These are phyloP conservation scores for Takifugu flavidus DNA, from an alignment of 2,113 vertebrate species.

Conservation along the genomic window DNA sequence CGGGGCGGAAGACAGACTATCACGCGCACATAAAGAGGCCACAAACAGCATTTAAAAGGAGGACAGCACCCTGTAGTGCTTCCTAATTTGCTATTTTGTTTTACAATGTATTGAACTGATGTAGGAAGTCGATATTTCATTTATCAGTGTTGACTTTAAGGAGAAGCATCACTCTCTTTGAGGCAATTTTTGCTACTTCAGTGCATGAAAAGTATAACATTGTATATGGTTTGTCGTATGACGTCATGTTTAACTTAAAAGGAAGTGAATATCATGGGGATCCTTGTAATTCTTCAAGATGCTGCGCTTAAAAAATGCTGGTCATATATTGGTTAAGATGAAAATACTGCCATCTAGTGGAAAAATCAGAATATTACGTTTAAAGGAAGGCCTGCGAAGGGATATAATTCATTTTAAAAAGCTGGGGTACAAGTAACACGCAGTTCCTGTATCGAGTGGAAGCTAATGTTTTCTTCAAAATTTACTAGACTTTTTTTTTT, in stretches of 20 bases:
- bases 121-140: conserved; percentile 23
- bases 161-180: background rate
- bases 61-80: conserved; percentile 8
- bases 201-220: too few species aligned
- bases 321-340: background rate
- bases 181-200: too few species aligned
- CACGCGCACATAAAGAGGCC: conserved; percentile 1
- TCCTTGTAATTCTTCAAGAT: background rate
- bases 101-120: conserved; percentile 24
- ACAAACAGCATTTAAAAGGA: conserved; percentile 24
- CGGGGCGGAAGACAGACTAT: conserved; percentile 5
- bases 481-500: too few species aligned
- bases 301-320: background rate
- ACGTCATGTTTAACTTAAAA: background rate
- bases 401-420: background rate
- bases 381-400: background rate
- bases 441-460: conserved; percentile 20
- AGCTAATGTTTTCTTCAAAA: too few species aligned
- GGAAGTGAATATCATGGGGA: too few species aligned
- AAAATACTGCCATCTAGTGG: conserved; percentile 53
- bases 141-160: background rate
- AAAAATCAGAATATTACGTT: background rate
- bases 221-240: background rate
- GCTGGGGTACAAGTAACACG: background rate
- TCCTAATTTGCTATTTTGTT: conserved; percentile 27